Percentiles rank a stretch among this genome's conserved stretches.
phyloP scores from a whole-genome alignment of 2,797 vertebrate species.

The Acanthis flammea region DNA sequence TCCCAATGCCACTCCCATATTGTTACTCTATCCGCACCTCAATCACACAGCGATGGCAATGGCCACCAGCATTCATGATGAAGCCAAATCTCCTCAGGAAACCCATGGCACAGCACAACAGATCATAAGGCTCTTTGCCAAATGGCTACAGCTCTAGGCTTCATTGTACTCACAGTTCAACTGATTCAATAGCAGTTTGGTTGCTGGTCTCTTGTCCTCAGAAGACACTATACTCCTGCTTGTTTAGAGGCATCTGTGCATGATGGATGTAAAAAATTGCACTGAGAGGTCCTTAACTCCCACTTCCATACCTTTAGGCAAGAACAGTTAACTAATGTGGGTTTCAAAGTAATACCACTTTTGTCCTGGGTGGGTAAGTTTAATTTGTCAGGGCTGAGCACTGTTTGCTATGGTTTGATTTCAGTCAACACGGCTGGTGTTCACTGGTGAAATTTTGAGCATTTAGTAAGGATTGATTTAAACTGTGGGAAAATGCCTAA shows the following conservation, averaged over 20 bases:
- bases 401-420: not conserved
- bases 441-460: not conserved
- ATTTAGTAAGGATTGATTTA: not conserved
- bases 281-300: not conserved
- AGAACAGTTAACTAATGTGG: not conserved
- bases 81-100: constrained; percentile 52
- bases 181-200: constrained; percentile 14
- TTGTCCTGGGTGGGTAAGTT: not conserved
- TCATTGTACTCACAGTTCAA: constrained; percentile 41
- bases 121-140: constrained; percentile 38
- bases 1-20: not conserved
- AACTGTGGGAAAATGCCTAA: not conserved
- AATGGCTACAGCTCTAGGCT: constrained; percentile 43
- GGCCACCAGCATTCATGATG: not conserved
- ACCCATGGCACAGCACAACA: constrained; percentile 38
- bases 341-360: not conserved
- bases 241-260: not conserved
- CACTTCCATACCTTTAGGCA: not conserved
- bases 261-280: not conserved
- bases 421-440: not conserved
- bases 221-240: not conserved
- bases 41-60: constrained; percentile 29
- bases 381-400: not conserved
- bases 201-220: constrained; percentile 50
- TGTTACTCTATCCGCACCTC: constrained; percentile 29